Base-by-base conservation (phyloP, 2,888 invertebrate species). In the Diaprepes abbreviatus region DNA sequence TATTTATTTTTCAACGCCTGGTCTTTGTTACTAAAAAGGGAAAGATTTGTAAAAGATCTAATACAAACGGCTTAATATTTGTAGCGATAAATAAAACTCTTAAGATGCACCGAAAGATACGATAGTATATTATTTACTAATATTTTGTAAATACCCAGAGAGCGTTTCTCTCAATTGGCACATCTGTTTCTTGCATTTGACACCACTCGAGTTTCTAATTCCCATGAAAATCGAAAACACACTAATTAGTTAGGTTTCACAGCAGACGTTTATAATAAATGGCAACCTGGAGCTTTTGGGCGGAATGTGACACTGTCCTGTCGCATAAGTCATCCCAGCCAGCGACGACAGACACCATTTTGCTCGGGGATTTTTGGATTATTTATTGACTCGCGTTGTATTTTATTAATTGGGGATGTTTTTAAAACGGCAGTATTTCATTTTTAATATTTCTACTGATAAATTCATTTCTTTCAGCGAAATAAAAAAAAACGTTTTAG, bases 301-400 rank as follows among this genome's bases (percentile, higher is more conserved):
- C 67, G 72, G 74, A 75, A 74, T 74, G 74, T 74, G 74, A 72
- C 75, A 72, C 75, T 70, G 74, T 75, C 74, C 75, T 74, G 75
- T 75, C 68, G 59, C 59, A 75, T 75, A 74, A 74, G 74, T 75
- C 75, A 73, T 73, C 70, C 66, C 67, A 62, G 71, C 64, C 64
- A 73, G 70, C 66, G 75, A 73, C 71, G 75, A 75, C 74, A 73
- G 72, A 52, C 50, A 55, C 59, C 55, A 57, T 66, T 69, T 64
- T 54, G 64, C 52, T 58, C 43, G 57, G 74, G 72, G 72, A 72
- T 72, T 74, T 73, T 74, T 73, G 63, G 71, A 73, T 74, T 75
- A 75, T 75, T 75, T 75, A 75, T 75, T 50, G 60, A 60, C 60
- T 60, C 19, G 33, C 36, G 38, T n/a, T 31, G 52, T 55, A 36